Percentiles rank a stretch among this genome's conserved stretches.
Conservation (phyloP, 2,113 vertebrate genomes). For the Motacilla tschutschensis region DNA sequence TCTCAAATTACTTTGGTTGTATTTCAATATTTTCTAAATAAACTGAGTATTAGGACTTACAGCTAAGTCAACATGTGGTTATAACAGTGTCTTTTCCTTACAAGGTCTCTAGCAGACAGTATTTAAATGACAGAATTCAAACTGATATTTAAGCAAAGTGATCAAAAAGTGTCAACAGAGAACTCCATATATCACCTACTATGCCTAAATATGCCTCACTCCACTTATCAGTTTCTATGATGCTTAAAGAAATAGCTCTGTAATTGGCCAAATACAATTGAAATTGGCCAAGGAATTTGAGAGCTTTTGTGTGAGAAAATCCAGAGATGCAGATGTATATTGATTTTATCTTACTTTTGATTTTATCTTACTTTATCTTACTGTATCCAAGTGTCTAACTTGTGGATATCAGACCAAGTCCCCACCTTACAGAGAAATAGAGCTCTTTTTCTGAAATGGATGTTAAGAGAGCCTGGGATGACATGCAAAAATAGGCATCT, state of each 20-base stretch:
- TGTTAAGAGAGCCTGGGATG: background rate
- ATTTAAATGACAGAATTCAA: background rate
- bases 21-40: background rate
- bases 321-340: background rate
- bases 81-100: background rate
- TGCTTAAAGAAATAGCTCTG: background rate
- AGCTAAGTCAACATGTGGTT: background rate
- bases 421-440: background rate
- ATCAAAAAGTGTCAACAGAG: background rate
- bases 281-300: background rate
- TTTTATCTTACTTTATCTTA: background rate
- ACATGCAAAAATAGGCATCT: background rate
- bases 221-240: background rate
- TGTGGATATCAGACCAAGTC: background rate
- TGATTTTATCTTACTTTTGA: background rate
- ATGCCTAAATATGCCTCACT: background rate
- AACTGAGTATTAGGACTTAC: background rate
- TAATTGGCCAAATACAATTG: background rate
- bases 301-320: background rate
- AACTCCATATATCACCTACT: background rate
- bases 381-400: background rate
- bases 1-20: background rate
- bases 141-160: background rate
- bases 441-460: background rate
- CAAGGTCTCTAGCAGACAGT: background rate